phyloP scores from a whole-genome alignment of 2,113 vertebrate species.

The Plecturocebus donacophilus region DNA sequence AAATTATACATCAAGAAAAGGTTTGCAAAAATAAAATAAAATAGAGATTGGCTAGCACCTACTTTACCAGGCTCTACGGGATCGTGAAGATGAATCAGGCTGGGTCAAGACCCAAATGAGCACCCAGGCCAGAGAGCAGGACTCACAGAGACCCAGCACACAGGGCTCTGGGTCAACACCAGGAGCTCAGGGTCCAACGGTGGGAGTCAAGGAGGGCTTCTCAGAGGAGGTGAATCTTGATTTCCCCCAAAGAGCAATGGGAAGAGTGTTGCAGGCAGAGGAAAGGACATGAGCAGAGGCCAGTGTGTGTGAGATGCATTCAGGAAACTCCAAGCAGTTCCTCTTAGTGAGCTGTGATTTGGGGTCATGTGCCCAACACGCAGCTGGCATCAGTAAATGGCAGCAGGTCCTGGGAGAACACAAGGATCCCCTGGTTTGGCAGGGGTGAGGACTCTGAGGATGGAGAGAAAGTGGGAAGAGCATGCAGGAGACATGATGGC shows the following conservation, averaged over 20 bases:
- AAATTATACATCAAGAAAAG: not conserved
- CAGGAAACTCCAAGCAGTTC: not conserved
- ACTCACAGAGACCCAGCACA: not conserved
- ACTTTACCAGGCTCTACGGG: not conserved
- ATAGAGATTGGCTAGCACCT: not conserved
- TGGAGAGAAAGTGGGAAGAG: not conserved
- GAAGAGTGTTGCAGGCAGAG: not conserved
- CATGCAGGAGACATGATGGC: not conserved
- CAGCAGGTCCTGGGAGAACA: too few relatives aligned
- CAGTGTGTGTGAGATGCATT: accelerated
- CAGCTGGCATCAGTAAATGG: not conserved
- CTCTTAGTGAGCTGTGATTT: not conserved
- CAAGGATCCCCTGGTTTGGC: accelerated
- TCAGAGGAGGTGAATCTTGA: not conserved
- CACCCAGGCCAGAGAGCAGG: accelerated
- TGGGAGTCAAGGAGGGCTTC: not conserved
- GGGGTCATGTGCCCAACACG: accelerated
- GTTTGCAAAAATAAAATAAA: not conserved
- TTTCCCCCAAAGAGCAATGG: not conserved
- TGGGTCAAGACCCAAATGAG: accelerated
- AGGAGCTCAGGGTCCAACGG: not conserved
- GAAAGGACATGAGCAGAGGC: not conserved
- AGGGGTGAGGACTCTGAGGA: not conserved
- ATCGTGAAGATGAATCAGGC: not conserved
- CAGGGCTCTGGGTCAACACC: not conserved